Conservation (phyloP, 2,797 vertebrate species). For the Mus spretus region DNA sequence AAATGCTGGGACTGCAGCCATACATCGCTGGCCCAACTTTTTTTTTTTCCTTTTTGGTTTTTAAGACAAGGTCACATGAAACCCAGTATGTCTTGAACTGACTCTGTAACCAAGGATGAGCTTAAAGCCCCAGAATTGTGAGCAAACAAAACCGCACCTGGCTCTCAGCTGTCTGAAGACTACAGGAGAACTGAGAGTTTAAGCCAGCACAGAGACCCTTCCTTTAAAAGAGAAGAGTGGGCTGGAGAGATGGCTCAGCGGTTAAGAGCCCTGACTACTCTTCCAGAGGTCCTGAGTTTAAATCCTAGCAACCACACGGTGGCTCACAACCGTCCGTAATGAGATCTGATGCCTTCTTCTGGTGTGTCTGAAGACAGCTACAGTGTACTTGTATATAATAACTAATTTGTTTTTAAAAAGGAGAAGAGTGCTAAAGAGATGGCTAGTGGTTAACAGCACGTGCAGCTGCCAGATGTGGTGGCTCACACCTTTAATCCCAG, state of each 20-base stretch:
- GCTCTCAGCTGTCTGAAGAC: not conserved
- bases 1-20: not conserved
- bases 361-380: too few relatives aligned
- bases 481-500: not conserved
- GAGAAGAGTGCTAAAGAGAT: not conserved
- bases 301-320: too few relatives aligned
- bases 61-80: not conserved
- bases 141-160: not conserved
- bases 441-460: not conserved
- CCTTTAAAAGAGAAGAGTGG: not conserved
- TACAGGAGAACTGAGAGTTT: not conserved
- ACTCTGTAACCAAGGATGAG: not conserved
- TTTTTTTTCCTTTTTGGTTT: not conserved
- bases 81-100: not conserved
- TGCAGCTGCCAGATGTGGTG: not conserved
- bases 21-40: not conserved
- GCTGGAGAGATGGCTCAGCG: not conserved
- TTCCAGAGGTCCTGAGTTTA: too few relatives aligned
- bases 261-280: not conserved
- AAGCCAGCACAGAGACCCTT: not conserved
- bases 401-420: too few relatives aligned
- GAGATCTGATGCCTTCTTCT: too few relatives aligned
- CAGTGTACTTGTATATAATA: too few relatives aligned
- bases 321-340: too few relatives aligned
- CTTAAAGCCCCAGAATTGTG: not conserved